Evolutionary conservation across 1,140 invertebrate genomes (phyloP).

Genomic region (Manduca sexta): DNA sequence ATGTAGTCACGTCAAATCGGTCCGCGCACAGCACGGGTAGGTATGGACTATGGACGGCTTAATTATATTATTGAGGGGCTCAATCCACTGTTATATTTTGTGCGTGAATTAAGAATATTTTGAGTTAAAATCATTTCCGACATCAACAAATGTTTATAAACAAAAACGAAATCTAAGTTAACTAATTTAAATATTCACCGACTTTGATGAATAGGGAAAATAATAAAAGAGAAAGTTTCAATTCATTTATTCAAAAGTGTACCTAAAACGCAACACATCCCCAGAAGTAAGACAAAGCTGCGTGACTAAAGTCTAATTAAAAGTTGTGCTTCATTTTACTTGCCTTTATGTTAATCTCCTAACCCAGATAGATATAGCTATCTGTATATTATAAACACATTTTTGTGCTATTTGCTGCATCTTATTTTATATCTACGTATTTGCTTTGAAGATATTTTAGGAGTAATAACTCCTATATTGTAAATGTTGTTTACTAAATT

Average conservation of each 20-base stretch:
- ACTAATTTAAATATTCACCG: neutral
- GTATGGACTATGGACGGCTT: neutral
- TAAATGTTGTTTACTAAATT: conserved; percentile 1
- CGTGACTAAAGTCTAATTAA: conserved; percentile 28
- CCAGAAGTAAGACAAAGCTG: conserved; percentile 14
- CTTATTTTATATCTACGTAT: conserved; percentile 1
- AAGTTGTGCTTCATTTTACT: conserved; percentile 14
- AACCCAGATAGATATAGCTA: conserved; percentile 1
- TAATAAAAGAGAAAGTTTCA: conserved; percentile 15
- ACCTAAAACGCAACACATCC: conserved; percentile 3
- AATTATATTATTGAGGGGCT: too few relatives aligned
- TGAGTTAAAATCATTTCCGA: too few relatives aligned
- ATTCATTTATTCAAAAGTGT: conserved; percentile 18
- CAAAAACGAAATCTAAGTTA: neutral
- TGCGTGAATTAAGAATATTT: too few relatives aligned
- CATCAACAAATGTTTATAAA: too few relatives aligned
- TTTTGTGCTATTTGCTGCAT: neutral
- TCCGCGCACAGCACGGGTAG: conserved; percentile 2
- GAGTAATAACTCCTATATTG: conserved; percentile 2
- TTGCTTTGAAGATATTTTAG: conserved; percentile 1
- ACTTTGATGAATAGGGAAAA: conserved; percentile 5
- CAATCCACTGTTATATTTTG: too few relatives aligned
- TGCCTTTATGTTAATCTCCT: conserved; percentile 7
- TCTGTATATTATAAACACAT: conserved; percentile 1
- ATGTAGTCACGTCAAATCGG: conserved; percentile 23